Evolutionary conservation across 2,888 invertebrate species (phyloP), one percentile per base, ranked within the genome.

Genomic region (Dichetophora obliterata): DNA sequence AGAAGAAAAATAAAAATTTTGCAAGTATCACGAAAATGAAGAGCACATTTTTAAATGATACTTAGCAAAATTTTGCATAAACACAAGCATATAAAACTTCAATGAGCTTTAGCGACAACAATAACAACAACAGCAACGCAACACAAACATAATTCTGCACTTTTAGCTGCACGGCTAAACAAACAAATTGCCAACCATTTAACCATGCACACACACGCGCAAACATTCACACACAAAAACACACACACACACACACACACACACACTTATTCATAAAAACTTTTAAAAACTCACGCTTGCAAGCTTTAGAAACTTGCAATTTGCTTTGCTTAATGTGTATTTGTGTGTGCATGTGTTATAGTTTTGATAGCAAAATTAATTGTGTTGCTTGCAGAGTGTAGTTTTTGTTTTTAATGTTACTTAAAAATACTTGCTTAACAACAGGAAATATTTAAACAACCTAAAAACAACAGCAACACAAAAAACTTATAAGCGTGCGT

Each of bases 71-170:
- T 43, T 43, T 14, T 43, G 43, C 43, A 43, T 37, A 2, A 37
- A 37, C 37, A 37, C 37, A 37, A 37, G 37, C 37, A 37, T 37
- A 37, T 37, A 37, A 11, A 43, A 43, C 14, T 43, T 43, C 43
- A 43, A 2, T 43, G 11, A 43, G 43, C 43, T 43, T 11, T 43
- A 22, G 54, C 54, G 27, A 59, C 59, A 22, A 22, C 59, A 59
- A n/a, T n/a, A n/a, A 59, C 59, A 59, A 5, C 24, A 59, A 27
- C 59, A 59, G 16, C 59, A 59, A 11, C 59, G 24, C 6, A 22
- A 27, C 24, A 59, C 59, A 59, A 59, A 43, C 11, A 59, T 59
- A 59, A 59, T 27, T 59, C 16, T 59, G 59, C 59, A 27, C 59
- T 59, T 59, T 24, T 27, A 27, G 24, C 59, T 27, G 27, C 59